Evolutionary conservation across 2,888 invertebrate species (phyloP).

Genomic region (Aelia acuminata): DNA sequence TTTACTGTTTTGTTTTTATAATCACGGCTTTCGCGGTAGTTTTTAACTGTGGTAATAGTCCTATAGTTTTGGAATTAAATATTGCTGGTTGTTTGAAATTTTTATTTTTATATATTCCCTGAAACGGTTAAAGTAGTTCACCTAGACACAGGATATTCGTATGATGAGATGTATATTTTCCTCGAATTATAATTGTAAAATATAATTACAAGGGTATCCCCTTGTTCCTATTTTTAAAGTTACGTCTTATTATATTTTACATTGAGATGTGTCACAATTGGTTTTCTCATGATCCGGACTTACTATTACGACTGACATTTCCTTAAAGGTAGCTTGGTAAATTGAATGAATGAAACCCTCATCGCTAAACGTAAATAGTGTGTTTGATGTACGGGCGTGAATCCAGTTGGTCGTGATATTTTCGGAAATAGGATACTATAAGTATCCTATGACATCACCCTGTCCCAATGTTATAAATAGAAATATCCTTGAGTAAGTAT

Average conservation of each 20-base stretch:
- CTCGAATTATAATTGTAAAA: neutral
- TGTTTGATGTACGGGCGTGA: neutral
- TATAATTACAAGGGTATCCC: no score
- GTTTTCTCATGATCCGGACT: neutral
- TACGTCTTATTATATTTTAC: neutral
- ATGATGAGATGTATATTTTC: neutral
- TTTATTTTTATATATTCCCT: no score
- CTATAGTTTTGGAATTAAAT: neutral
- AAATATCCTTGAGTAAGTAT: constrained; percentile 23
- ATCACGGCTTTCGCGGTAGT: no score
- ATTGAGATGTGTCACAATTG: neutral
- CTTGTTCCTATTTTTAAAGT: neutral
- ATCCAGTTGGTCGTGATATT: constrained; percentile 3
- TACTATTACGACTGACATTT: neutral
- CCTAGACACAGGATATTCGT: neutral
- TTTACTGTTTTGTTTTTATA: no score
- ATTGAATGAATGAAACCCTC: neutral
- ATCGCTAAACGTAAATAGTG: neutral
- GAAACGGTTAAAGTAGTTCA: neutral
- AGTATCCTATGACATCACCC: constrained; percentile 35
- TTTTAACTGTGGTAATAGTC: neutral
- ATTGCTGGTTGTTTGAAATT: neutral
- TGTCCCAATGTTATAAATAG: constrained; percentile 1
- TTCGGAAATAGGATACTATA: constrained; percentile 27
- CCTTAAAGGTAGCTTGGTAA: neutral